Evolutionary conservation across 1,140 invertebrate species (phyloP).

Genomic region (Polyergus mexicanus): DNA sequence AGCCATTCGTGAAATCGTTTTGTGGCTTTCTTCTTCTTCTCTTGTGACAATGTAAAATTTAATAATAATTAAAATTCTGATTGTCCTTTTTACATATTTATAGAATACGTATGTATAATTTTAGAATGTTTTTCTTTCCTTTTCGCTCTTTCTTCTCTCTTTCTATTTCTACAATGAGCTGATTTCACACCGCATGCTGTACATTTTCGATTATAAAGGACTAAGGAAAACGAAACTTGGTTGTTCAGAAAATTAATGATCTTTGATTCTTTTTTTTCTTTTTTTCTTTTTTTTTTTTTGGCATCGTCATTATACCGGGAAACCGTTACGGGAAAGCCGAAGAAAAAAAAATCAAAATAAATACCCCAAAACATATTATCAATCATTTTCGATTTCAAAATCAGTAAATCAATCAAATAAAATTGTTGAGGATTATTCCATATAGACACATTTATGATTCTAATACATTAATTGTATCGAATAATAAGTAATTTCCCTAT

Average conservation of each 20-base stretch:
- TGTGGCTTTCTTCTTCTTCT: too few species aligned
- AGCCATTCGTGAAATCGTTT: constrained; percentile 16
- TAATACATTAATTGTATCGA: constrained; percentile 13
- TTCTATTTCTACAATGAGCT: too few species aligned
- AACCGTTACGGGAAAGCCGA: background rate
- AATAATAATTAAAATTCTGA: constrained; percentile 3
- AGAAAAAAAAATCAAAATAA: background rate
- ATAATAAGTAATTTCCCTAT: background rate
- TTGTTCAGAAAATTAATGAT: constrained; percentile 21
- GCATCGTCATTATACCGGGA: background rate
- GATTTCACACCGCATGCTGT: background rate
- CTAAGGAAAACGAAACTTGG: background rate
- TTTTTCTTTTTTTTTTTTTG: too few species aligned
- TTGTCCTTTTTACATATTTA: too few species aligned
- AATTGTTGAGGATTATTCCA: background rate
- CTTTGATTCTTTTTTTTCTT: background rate
- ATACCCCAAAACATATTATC: background rate
- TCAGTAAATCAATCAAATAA: background rate
- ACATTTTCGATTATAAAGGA: background rate
- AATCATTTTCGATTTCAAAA: constrained; percentile 5
- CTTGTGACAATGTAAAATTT: background rate
- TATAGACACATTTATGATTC: background rate
- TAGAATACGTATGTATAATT: too few species aligned
- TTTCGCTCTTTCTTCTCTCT: background rate
- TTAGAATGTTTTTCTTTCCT: background rate